A percentile compares a stretch with the other conserved stretches of the same genome.
Conservation (phyloP, 2,888 invertebrate species). For the Polydrusus pterygomalis region DNA sequence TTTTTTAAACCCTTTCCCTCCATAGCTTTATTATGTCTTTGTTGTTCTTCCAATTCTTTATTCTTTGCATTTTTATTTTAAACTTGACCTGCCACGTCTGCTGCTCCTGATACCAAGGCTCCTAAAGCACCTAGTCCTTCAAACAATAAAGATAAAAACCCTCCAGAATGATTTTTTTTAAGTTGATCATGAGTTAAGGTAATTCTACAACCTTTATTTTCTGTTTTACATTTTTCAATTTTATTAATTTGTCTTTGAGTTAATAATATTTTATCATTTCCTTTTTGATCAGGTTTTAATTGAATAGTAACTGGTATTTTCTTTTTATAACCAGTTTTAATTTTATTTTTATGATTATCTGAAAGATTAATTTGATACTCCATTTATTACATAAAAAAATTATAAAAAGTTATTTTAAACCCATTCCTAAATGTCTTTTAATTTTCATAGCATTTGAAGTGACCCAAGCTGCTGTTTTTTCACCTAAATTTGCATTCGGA, state of each 20-base stretch:
- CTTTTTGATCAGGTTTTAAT: background rate
- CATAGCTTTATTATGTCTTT: background rate
- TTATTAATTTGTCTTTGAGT: conserved; percentile 4
- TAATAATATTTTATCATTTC: conserved; percentile 4
- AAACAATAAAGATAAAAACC: background rate
- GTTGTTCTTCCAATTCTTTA: background rate
- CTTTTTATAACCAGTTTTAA: conserved; percentile 9
- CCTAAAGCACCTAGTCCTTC: background rate
- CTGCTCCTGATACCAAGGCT: background rate
- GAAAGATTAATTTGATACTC: background rate
- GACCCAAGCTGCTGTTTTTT: conserved; percentile 7
- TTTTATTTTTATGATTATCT: conserved; percentile 2
- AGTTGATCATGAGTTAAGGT: conserved; percentile 4
- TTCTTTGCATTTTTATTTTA: background rate
- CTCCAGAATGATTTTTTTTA: background rate
- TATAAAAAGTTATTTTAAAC: background rate
- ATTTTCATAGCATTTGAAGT: background rate
- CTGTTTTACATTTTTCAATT: background rate
- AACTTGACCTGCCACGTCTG: background rate
- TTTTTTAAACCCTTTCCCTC: conserved; percentile 4
- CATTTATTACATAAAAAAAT: conserved; percentile 2
- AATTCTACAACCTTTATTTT: conserved; percentile 7
- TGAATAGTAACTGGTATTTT: conserved; percentile 2
- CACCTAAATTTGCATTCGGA: background rate
- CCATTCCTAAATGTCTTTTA: conserved; percentile 7